phyloP scores from a whole-genome alignment of 2,113 vertebrate genomes.

The Hippoglossus stenolepis region DNA sequence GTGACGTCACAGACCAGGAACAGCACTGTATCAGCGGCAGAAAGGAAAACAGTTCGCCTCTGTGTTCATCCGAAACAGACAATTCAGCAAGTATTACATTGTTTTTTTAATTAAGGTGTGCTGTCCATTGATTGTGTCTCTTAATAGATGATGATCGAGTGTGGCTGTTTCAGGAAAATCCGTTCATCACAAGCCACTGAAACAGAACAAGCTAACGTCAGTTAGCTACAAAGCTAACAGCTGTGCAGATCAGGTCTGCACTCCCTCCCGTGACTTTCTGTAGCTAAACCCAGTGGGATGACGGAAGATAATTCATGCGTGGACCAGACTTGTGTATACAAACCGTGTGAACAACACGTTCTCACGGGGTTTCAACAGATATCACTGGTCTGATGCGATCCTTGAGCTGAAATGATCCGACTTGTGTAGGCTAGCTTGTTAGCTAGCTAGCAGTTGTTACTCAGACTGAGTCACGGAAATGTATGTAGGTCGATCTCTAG shows the following conservation, averaged over 20 bases:
- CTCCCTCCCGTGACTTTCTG: not conserved
- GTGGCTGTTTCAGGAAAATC: not conserved
- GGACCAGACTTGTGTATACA: not conserved
- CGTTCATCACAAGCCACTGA: not conserved
- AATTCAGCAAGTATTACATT: constrained; percentile 40
- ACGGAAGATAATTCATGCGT: not conserved
- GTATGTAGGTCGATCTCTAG: not conserved
- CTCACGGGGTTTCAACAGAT: not conserved
- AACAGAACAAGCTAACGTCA: constrained; percentile 18
- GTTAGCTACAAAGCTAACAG: constrained; percentile 51
- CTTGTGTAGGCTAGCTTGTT: not conserved
- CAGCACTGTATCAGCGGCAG: constrained; percentile 10
- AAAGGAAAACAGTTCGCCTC: constrained; percentile 12
- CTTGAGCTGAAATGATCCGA: not conserved
- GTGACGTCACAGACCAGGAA: constrained; percentile 45
- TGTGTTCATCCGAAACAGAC: constrained; percentile 13
- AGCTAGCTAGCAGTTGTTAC: not conserved
- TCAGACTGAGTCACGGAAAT: not conserved
- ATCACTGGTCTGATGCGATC: too few relatives aligned
- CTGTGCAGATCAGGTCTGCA: not conserved
- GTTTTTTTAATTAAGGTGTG: not conserved
- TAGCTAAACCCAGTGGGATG: not conserved
- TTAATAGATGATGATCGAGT: not conserved
- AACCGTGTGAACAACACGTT: not conserved
- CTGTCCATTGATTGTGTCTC: not conserved